Base-by-base conservation (phyloP, 2,113 vertebrate genomes). In the Falco punctatus region DNA sequence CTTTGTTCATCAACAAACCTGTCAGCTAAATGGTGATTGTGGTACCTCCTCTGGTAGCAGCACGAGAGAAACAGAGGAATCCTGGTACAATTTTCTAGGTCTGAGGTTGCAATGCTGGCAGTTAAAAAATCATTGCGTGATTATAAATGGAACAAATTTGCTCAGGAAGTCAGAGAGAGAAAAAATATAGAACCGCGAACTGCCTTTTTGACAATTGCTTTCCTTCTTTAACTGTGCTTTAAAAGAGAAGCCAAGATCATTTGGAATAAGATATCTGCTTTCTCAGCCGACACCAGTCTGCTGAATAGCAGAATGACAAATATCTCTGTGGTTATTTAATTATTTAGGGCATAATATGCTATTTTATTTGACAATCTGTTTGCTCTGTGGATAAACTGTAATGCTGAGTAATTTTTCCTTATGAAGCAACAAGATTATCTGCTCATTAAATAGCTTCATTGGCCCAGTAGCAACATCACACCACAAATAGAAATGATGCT, bases 301-400 rank as follows among this genome's bases (percentile, higher is more conserved):
- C 81, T 92, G 79, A 96, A 73, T 44, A 92, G 84, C 46, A 92
- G 78, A 92, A 91, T 94, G 87, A 96, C 44, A 96, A 97, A 79
- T 74, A 81, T 79, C 48, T 88, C 44, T 14, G 27, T 24, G 42
- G 33, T 92, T 96, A 92, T 96, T 96, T 96, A 93, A 96, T 96
- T 96, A 95, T 97, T 96, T 96, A 94, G 57, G 33, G 24, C 44
- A 91, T 92, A 94, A 81, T 93, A 83, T 57, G 59, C 61, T 90
- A 81, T 91, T 94, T 92, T 94, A 96, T 96, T 95, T 96, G 85
- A 90, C 83, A 96, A 70, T 95, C 91, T 95, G 73, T 95, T 97
- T 93, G 80, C 80, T 96, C n/a, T 94, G 88, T 96, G 70, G 84
- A 93, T 94, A 97, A 94, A 96, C 75, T 78, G 40, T 75, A 96